Base-by-base conservation (phyloP, 2,888 invertebrate genomes). In the Schizotus pectinicornis region DNA sequence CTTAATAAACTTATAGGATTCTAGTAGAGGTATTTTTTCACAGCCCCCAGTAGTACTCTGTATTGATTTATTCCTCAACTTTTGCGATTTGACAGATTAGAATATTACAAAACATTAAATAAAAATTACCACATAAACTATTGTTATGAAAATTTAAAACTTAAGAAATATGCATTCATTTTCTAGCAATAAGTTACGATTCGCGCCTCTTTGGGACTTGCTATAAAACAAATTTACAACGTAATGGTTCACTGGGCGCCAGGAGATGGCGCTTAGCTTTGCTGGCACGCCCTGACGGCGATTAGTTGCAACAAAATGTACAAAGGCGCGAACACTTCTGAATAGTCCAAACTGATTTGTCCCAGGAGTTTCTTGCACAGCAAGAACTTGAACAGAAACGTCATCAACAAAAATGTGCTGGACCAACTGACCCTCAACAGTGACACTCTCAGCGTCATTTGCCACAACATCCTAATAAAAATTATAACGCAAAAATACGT, bases 401-500 rank as follows among this genome's bases (percentile, higher is more conserved):
- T 87, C 65, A 95, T 83, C 33, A 92, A 86, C 57, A 96, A 81
- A 75, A 92, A 90, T 69, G 91, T 88, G 50, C 89, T 85, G 74
- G 94, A 94, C 90, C 94, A 94, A 58, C 90, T 87, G 31, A 91
- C 87, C 68, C 94, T 84, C 59, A 93, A 83, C 41, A 92, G 80
- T n/a, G 92, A 92, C 49, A 87, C 86, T 77, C 91, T 91, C 56
- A 91, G 86, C 7, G 73, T 70, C 13, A 65, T 89, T 71, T 92
- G 92, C 73, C 93, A 83, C 73, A 91, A 90, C 89, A 94, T 92
- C 71, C 98, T 86, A 70, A 98, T 94, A 74, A 95, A 94, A 56
- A 98, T 92, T 71, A 98, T 98, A 48, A 94, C 88, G 75, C 95
- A 94, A 79, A 98, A 98, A 79, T 98, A 98, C 30, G 92, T 89